These are phyloP conservation scores for Nannobrachium achirus DNA, from an alignment of 2,113 vertebrate genomes.

Conservation along the genomic window DNA sequence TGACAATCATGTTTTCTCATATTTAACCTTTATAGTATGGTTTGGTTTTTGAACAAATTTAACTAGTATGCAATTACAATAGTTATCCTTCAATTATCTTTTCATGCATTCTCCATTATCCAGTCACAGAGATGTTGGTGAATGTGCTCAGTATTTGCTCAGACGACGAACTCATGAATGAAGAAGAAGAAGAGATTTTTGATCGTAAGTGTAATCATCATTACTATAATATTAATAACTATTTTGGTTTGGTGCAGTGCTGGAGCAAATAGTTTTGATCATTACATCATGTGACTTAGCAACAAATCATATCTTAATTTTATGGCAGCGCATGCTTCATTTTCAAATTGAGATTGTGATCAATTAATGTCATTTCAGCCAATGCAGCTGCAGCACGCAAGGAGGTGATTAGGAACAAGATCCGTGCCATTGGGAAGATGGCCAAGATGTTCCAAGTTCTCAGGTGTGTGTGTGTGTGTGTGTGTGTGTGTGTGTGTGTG, in stretches of 20 bases:
- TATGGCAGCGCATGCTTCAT: no score
- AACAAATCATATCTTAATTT: no score
- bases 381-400: slow-evolving; percentile 84
- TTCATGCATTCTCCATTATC: background rate
- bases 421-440: slow-evolving; percentile 86
- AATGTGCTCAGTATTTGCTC: slow-evolving; percentile 87
- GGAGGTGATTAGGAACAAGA: slow-evolving; percentile 87
- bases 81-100: no score
- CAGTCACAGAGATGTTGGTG: slow-evolving; percentile 87
- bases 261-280: no score
- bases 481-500: background rate
- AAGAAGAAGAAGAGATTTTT: slow-evolving; percentile 84
- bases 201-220: slow-evolving; percentile 70
- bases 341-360: no score
- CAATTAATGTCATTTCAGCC: slow-evolving; percentile 64
- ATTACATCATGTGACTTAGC: no score
- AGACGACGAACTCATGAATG: slow-evolving; percentile 83
- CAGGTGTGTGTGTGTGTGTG: slow-evolving; percentile 66
- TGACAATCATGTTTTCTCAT: no score
- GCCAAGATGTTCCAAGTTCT: slow-evolving; percentile 86
- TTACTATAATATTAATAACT: no score
- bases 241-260: no score
- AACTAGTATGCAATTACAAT: no score
- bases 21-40: background rate
- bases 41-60: background rate